Base-by-base conservation (phyloP, 2,113 vertebrate genomes). In the Ictalurus punctatus region DNA sequence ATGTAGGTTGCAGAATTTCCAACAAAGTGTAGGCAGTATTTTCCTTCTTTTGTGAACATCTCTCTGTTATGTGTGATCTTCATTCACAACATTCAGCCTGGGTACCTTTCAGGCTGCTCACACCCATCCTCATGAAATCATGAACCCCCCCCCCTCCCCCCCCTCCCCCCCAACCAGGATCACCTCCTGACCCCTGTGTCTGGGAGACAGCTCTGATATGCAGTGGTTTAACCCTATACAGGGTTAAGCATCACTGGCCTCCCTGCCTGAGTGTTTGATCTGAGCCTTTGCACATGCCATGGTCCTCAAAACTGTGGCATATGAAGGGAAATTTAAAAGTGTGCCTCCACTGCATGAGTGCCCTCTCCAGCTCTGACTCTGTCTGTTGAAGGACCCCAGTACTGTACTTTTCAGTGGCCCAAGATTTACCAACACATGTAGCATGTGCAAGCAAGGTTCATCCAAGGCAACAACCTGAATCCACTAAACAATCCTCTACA, bases 351-450 rank as follows among this genome's bases (percentile, higher is more conserved):
- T 59, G 48, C 16, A 30, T 37, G 85, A 76, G 54, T 27, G 12
- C 73, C 21, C 7, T 44, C 25, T 76, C 7, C 56, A 86, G 25
- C 21, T 67, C 40, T 76, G 16, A 27, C 63, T 84, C 27, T 12
- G 23, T 74, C 74, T 74, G 27, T 27, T 21, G 14, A 86, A 16
- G 40, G 54, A 40, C 54, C 23, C 80, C 74, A 85, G 86, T 93
- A 54, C 83, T 90, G 81, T 81, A 52, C 91, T 88, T 92, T 85
- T 92, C 84, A 90, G 1, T 37, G 14, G 79, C 84, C 80, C 85
- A 90, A 93, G 91, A 91, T 92, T 91, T 93, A 91, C 87, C 71
- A 37, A 23, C 80, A 79, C 54, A 82, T 84, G 63, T 2, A 84
- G 91, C 93, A 93, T 90, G 88, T 17, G 12, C 83, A 58, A 37